Evolutionary conservation across 2,113 vertebrate genomes (phyloP), one percentile per base, ranked within the genome.

Genomic region (Psammodynastes pulverulentus): DNA sequence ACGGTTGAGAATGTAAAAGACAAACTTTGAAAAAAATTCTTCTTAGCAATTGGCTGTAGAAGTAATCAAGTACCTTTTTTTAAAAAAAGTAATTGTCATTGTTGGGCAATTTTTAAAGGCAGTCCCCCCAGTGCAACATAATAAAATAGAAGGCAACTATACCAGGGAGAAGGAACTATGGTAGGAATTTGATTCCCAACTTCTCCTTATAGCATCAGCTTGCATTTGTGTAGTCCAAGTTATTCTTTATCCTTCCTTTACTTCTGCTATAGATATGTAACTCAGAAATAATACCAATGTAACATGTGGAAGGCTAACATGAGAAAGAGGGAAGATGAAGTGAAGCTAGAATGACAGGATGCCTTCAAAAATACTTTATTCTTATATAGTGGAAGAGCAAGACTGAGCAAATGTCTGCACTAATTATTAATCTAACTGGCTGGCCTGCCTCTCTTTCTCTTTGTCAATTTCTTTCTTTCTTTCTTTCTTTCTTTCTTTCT

Each of bases 371-470:
- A 91, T 52, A 1, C 9, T 39, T 46, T 7, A 13, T 54, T 17
- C 12, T 43, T 26, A 52, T 45, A 46, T 54, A 15, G 12, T 49
- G 29, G 3, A 29, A 12, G 23, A 53, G 43, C 52, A 48, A n/a
- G 10, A 88, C 92, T 96, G 89, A 24, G 2, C 12, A n/a, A 43
- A 94, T 91, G 95, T 93, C 96, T 89, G 13, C n/a, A 95, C 92
- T 96, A 92, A 84, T 92, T 97, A 95, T 94, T 86, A 93, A 86
- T 29, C 43, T 86, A 48, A 49, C 3, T 86, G 10, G 24, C 5
- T 26, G 95, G 84, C 52, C 92, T 96, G 95, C 96, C 95, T 49
- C 0, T 39, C 67, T 79, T 3, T 48, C 46, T n/a, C 45, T 29
- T 24, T 86, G 23, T 3, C 9, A 13, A 13, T 48, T 9, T 24